These are phyloP conservation scores for pig (Sus scrofa) DNA, from an alignment of 2,113 vertebrate genomes.

Conservation along the genomic window T2T-Sscrofa CM000824.6:220192001-220192500, in stretches of 20 bases:
- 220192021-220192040: background rate
- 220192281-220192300: background rate
- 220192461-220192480: too few species aligned
- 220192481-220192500: too few species aligned
- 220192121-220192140: background rate
- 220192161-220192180: too few species aligned
- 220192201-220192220: background rate
- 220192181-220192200: accelerated
- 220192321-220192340: background rate
- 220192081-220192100: background rate
- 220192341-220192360: background rate
- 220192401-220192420: background rate
- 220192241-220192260: background rate
- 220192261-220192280: background rate
- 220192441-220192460: too few species aligned
- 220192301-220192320: background rate
- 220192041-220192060: background rate
- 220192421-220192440: background rate
- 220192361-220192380: background rate
- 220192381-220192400: background rate
- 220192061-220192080: background rate
- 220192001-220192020: background rate
- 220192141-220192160: background rate
- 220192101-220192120: background rate
- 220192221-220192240: background rate